Evolutionary conservation across 2,888 invertebrate species (phyloP).

Genomic region (Gnatocerus cornutus): DNA sequence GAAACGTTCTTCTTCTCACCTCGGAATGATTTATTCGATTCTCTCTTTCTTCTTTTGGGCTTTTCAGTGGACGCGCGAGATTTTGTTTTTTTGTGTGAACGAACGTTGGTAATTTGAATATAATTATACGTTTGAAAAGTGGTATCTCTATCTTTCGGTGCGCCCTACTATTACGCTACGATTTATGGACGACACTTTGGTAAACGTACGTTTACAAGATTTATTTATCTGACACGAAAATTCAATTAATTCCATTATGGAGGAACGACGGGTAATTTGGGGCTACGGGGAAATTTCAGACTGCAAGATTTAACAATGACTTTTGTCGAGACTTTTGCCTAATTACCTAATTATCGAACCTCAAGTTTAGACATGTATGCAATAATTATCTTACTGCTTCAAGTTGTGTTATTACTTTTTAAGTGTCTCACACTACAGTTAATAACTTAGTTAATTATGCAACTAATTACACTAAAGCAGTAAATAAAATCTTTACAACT

Average conservation of each 20-base stretch:
- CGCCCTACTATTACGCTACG: slow-evolving; percentile 53
- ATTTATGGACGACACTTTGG: slow-evolving; percentile 53
- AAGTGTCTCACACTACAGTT: too few species aligned
- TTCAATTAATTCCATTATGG: slow-evolving; percentile 51
- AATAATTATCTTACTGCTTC: too few species aligned
- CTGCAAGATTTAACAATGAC: too few species aligned
- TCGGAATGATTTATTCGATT: slow-evolving; percentile 61
- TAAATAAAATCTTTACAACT: too few species aligned
- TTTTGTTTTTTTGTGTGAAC: slow-evolving; percentile 48
- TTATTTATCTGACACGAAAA: slow-evolving; percentile 51
- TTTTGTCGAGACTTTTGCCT: too few species aligned
- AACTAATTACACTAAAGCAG: too few species aligned
- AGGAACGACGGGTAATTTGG: slow-evolving; percentile 34
- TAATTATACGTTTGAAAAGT: slow-evolving; percentile 58
- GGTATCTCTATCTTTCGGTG: slow-evolving; percentile 52
- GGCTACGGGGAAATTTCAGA: slow-evolving; percentile 7
- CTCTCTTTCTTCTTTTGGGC: slow-evolving; percentile 28
- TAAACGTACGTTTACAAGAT: slow-evolving; percentile 44
- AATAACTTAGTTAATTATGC: too few species aligned
- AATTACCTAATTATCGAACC: too few species aligned
- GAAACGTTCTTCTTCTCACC: slow-evolving; percentile 66
- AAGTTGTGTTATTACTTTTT: too few species aligned
- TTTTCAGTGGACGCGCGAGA: slow-evolving; percentile 29
- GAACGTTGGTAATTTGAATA: slow-evolving; percentile 59
- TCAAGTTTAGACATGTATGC: too few species aligned